Evolutionary conservation across 2,888 invertebrate species (phyloP).

Genomic region (Timema podura): DNA sequence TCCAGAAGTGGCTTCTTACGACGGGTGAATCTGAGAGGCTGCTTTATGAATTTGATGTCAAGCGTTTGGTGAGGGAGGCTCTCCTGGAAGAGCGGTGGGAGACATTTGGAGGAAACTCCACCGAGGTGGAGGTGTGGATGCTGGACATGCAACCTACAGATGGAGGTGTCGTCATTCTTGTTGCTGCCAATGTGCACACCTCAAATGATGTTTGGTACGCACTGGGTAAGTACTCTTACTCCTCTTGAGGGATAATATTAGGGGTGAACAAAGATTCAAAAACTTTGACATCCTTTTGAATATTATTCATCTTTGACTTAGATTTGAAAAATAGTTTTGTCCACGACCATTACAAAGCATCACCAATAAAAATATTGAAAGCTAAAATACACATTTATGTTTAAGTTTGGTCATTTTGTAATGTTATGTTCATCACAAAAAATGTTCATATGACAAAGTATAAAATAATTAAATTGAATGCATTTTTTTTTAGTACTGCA

Average conservation of each 20-base stretch:
- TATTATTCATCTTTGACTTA: too few relatives aligned
- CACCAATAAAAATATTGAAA: too few relatives aligned
- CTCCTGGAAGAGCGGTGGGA: constrained; percentile 51
- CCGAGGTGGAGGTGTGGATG: constrained; percentile 66
- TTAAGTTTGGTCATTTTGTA: too few relatives aligned
- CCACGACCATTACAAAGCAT: too few relatives aligned
- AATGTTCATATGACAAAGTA: too few relatives aligned
- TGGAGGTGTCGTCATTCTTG: constrained; percentile 63
- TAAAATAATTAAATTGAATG: too few relatives aligned
- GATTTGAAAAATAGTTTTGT: too few relatives aligned
- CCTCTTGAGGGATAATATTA: not conserved
- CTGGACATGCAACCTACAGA: constrained; percentile 71
- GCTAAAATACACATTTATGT: too few relatives aligned
- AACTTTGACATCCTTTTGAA: too few relatives aligned
- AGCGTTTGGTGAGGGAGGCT: constrained; percentile 65
- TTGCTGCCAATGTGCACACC: constrained; percentile 63
- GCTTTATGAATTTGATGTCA: constrained; percentile 70
- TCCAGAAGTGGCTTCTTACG: constrained; percentile 78
- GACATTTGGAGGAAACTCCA: constrained; percentile 51
- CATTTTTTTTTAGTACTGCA: too few relatives aligned
- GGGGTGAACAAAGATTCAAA: too few relatives aligned
- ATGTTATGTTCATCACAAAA: too few relatives aligned
- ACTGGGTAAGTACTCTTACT: constrained; percentile 51
- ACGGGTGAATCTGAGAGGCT: constrained; percentile 58
- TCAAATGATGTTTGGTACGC: constrained; percentile 69